Evolutionary conservation across 2,797 vertebrate species (phyloP).

Genomic region (Denticeps clupeoides): DNA sequence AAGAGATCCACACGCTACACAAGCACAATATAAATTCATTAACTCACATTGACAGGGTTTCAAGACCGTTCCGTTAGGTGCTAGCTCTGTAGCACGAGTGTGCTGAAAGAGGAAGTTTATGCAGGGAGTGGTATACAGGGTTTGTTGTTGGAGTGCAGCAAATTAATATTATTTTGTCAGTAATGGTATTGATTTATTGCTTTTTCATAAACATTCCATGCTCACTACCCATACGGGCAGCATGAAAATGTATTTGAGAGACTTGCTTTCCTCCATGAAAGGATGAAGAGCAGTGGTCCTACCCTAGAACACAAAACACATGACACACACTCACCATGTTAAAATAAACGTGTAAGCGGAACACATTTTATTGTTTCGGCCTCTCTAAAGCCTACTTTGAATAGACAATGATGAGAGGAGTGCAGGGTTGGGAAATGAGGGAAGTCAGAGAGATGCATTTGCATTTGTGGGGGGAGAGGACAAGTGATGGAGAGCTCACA

Average conservation of each 20-base stretch:
- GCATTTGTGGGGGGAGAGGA: slow-evolving; percentile 6
- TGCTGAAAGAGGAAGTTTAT: slow-evolving; percentile 10
- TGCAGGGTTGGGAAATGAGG: neutral
- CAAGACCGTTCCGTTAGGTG: slow-evolving; percentile 19
- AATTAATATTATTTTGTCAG: no score
- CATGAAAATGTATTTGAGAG: slow-evolving; percentile 7
- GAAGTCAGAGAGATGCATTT: slow-evolving; percentile 7
- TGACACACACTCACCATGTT: neutral
- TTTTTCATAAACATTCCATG: no score
- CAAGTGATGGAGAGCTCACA: slow-evolving; percentile 25
- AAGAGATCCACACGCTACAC: slow-evolving; percentile 1
- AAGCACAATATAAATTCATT: slow-evolving; percentile 12
- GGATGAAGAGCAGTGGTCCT: slow-evolving; percentile 11
- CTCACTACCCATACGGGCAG: neutral
- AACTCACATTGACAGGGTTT: slow-evolving; percentile 19
- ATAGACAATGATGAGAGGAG: no score
- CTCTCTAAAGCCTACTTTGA: no score
- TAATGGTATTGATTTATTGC: no score
- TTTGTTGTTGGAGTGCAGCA: no score
- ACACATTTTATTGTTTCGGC: no score
- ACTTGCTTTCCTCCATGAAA: neutral
- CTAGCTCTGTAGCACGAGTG: neutral
- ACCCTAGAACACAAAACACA: neutral
- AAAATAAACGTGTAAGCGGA: no score
- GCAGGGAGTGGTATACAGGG: no score